These are phyloP conservation scores for Mnemiopsis leidyi DNA, from an alignment of 37 sponge, comb jelly and placozoan genomes.

Conservation along the genomic window DNA sequence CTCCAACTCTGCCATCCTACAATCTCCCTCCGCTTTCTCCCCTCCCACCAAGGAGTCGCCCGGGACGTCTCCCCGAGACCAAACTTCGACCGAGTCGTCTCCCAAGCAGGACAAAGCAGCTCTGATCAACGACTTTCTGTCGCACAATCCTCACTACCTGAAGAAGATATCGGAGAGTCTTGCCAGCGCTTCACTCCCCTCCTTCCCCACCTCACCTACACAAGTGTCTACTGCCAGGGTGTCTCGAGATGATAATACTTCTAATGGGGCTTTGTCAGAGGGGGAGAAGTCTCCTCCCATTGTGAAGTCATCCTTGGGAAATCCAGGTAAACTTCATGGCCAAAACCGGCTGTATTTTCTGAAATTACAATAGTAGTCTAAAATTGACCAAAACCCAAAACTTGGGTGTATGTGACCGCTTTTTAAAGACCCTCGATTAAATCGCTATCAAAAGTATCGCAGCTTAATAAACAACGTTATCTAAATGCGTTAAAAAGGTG, in stretches of 20 bases:
- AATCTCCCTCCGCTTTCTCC: background rate
- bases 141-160: constrained; percentile 12
- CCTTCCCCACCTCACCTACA: constrained; percentile 18
- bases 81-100: background rate
- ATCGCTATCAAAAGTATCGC: too few relatives aligned
- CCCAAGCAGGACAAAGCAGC: background rate
- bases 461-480: too few relatives aligned
- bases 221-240: background rate
- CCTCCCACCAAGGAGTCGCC: background rate
- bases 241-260: background rate
- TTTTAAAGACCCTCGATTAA: too few relatives aligned
- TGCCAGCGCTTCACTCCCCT: background rate
- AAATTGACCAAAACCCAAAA: too few relatives aligned
- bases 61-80: background rate
- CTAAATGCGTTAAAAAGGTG: too few relatives aligned
- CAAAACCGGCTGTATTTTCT: too few relatives aligned
- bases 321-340: background rate
- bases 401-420: too few relatives aligned
- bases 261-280: background rate
- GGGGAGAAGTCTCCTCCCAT: background rate
- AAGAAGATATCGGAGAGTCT: constrained; percentile 25
- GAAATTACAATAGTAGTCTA: too few relatives aligned
- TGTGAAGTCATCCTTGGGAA: background rate
- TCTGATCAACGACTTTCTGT: background rate
- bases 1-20: background rate